Evolutionary conservation across 2,888 invertebrate genomes (phyloP).

Genomic region (Brachyptera risi): DNA sequence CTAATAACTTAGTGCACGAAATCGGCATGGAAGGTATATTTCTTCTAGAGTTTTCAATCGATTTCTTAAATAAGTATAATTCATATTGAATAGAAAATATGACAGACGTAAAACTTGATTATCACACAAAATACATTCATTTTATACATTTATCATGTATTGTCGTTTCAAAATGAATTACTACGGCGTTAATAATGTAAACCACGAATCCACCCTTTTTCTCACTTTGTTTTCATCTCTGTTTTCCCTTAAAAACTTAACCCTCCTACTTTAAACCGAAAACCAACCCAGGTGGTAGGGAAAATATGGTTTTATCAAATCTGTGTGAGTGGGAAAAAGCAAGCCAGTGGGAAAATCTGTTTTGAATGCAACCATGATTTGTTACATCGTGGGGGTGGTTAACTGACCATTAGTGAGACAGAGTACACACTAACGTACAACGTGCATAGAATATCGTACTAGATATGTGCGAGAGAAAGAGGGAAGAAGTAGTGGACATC

Average conservation of each 20-base stretch:
- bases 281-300: constrained; percentile 14
- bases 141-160: too few relatives aligned
- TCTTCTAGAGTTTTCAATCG: too few relatives aligned
- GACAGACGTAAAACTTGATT: too few relatives aligned
- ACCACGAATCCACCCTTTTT: constrained; percentile 12
- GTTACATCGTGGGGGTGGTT: constrained; percentile 18
- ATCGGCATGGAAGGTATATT: too few relatives aligned
- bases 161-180: too few relatives aligned
- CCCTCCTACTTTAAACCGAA: neutral
- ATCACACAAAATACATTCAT: too few relatives aligned
- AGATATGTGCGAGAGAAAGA: neutral
- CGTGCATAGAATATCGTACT: too few relatives aligned
- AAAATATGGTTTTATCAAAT: constrained; percentile 21
- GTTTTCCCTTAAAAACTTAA: neutral
- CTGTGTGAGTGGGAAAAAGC: constrained; percentile 14
- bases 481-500: neutral
- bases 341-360: constrained; percentile 20
- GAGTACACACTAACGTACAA: neutral
- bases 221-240: constrained; percentile 5
- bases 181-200: too few relatives aligned
- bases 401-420: constrained; percentile 14
- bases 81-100: too few relatives aligned
- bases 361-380: constrained; percentile 31
- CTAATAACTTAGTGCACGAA: too few relatives aligned
- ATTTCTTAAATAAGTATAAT: too few relatives aligned